These are phyloP conservation scores for Rhynchophorus ferrugineus DNA, from an alignment of 1,140 invertebrate species.

Conservation along the genomic window DNA sequence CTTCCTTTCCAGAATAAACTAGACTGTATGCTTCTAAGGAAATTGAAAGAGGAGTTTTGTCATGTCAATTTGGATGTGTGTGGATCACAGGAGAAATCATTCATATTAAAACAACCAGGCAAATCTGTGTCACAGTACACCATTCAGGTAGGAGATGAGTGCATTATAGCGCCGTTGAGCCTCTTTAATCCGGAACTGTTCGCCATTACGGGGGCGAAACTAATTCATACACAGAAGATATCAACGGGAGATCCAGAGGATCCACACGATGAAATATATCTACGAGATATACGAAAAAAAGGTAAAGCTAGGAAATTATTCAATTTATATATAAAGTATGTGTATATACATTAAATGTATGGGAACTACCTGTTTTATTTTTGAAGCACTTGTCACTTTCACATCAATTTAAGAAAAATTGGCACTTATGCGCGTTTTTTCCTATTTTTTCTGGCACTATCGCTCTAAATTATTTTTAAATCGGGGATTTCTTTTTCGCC, in stretches of 20 bases:
- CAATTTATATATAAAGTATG: too few species aligned
- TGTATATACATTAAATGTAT: too few species aligned
- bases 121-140: slow-evolving; percentile 67
- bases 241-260: slow-evolving; percentile 82
- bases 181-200: slow-evolving; percentile 86
- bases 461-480: too few species aligned
- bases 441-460: too few species aligned
- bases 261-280: slow-evolving; percentile 86
- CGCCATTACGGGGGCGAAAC: slow-evolving; percentile 69
- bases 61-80: slow-evolving; percentile 85
- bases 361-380: too few species aligned
- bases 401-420: too few species aligned
- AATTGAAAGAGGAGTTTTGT: slow-evolving; percentile 84
- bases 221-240: slow-evolving; percentile 63
- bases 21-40: slow-evolving; percentile 68
- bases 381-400: too few species aligned
- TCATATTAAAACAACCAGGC: slow-evolving; percentile 66
- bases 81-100: slow-evolving; percentile 73
- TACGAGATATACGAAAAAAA: slow-evolving; percentile 77
- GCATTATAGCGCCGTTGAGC: slow-evolving; percentile 81
- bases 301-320: too few species aligned
- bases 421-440: too few species aligned
- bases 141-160: slow-evolving; percentile 83
- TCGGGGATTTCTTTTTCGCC: too few species aligned
- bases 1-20: slow-evolving; percentile 45